Evolutionary conservation across 2,113 vertebrate genomes (phyloP), one percentile per base, ranked within the genome.

Genomic region (Ictalurus furcatus): DNA sequence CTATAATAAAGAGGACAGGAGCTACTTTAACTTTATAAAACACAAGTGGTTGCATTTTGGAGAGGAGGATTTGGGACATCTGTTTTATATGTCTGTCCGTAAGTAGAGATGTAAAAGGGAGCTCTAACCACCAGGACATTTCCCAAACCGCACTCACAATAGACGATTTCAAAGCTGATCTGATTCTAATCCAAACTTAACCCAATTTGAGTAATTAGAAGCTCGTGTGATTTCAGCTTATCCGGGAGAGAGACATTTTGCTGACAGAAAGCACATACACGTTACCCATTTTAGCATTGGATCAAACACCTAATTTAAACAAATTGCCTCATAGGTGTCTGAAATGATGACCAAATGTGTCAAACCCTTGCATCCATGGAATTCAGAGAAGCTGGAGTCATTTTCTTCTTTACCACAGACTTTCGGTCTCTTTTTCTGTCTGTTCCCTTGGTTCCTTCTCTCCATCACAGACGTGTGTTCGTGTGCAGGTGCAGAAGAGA

Each of bases 401-500:
- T n/a, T 76, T 76, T 44, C 23, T 65, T 17, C 19, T 71, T 71
- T 21, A 73, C 19, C n/a, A 23, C 56, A 87, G 40, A n/a, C 44
- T 23, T 63, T n/a, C 19, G 13, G 11, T 69, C 30, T 3, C 44
- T n/a, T 87, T 28, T 67, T 25, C 61, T 81, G 44, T 83, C 28
- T 79, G 52, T 52, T 89, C 40, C 73, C n/a, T 16, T 23, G 23
- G 30, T 30, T 7, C 44, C 1, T 54, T 54, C 30, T 79, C 56
- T 63, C 13, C 9, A n/a, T 86, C 74, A 30, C 74, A 44, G 30
- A 25, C 28, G 21, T 21, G 63, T 76, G 25, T 76, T 65, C 14
- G 34, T 71, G 85, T 88, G 84, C 85, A 90, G 87, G 90, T 84
- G 81, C 80, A 84, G 71, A 21, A 48, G 59, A 84, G 80, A 88